phyloP scores from a whole-genome alignment of 2,797 vertebrate species.

The Neostethus bicornis region DNA sequence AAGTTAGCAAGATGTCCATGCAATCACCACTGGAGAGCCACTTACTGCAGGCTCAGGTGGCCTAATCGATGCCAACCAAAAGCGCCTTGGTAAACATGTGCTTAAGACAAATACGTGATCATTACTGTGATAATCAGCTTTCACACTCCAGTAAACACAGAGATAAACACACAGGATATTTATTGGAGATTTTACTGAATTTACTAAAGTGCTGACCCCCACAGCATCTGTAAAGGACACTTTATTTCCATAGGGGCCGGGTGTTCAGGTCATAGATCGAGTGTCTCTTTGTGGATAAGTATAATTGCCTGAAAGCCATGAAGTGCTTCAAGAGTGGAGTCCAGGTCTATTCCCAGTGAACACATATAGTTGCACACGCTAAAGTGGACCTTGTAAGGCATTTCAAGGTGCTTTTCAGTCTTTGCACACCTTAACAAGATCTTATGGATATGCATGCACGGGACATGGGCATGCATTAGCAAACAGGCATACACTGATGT shows the following conservation, averaged over 20 bases:
- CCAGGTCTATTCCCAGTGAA: conserved; percentile 44
- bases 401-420: conserved; percentile 50
- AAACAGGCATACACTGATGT: conserved; percentile 33
- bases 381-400: conserved; percentile 43
- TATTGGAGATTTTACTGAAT: too few relatives aligned
- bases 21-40: conserved; percentile 58
- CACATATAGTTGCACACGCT: conserved; percentile 43
- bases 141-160: conserved; percentile 20
- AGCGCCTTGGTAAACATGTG: conserved; percentile 29
- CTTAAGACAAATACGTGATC: conserved; percentile 30
- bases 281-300: conserved; percentile 35
- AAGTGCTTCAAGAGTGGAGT: conserved; percentile 38
- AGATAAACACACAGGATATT: conserved; percentile 39
- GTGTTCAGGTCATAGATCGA: conserved; percentile 32
- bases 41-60: conserved; percentile 50
- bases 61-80: conserved; percentile 55
- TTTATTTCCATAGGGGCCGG: conserved; percentile 13
- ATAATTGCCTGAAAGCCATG: conserved; percentile 30
- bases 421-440: conserved; percentile 34
- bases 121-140: conserved; percentile 40
- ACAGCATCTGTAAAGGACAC: conserved; percentile 26
- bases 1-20: conserved; percentile 51
- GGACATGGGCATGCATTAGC: conserved; percentile 35
- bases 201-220: conserved; percentile 24
- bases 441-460: conserved; percentile 29